Percentiles rank a stretch among this genome's conserved stretches.
These are phyloP conservation scores for Typhlichthys subterraneus DNA, from an alignment of 2,797 vertebrate species.

Conservation along the genomic window DNA sequence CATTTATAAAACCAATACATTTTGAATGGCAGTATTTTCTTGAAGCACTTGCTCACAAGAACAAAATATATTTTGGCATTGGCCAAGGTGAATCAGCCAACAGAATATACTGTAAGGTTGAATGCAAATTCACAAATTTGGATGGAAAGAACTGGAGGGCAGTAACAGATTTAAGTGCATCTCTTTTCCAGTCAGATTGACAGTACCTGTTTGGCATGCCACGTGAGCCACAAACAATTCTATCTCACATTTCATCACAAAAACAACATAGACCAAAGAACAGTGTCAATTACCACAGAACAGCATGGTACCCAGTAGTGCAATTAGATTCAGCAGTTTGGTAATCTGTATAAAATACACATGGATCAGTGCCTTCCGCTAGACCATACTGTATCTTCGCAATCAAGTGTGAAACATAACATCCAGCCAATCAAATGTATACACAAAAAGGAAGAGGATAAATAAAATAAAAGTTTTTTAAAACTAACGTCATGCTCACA, in stretches of 20 bases:
- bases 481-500: conserved; percentile 16
- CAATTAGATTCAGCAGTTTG: conserved; percentile 80
- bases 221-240: conserved; percentile 48
- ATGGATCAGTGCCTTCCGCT: conserved; percentile 69
- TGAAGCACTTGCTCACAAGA: conserved; percentile 15
- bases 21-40: too few species aligned
- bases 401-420: conserved; percentile 56
- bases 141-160: conserved; percentile 12
- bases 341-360: conserved; percentile 75
- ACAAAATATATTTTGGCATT: conserved; percentile 16
- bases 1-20: conserved; percentile 5
- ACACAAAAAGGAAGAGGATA: conserved; percentile 27
- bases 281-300: conserved; percentile 61
- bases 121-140: conserved; percentile 12
- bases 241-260: conserved; percentile 63
- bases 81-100: conserved; percentile 8
- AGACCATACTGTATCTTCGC: conserved; percentile 50
- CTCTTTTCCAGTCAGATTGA: conserved; percentile 30
- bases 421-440: conserved; percentile 12
- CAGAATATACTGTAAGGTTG: not conserved
- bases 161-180: conserved; percentile 29
- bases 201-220: conserved; percentile 39
- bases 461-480: conserved; percentile 13
- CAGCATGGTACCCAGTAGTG: conserved; percentile 76
- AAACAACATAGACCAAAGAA: conserved; percentile 54